phyloP scores from a whole-genome alignment of 2,888 invertebrate species.

The Gymnocheta viridis region DNA sequence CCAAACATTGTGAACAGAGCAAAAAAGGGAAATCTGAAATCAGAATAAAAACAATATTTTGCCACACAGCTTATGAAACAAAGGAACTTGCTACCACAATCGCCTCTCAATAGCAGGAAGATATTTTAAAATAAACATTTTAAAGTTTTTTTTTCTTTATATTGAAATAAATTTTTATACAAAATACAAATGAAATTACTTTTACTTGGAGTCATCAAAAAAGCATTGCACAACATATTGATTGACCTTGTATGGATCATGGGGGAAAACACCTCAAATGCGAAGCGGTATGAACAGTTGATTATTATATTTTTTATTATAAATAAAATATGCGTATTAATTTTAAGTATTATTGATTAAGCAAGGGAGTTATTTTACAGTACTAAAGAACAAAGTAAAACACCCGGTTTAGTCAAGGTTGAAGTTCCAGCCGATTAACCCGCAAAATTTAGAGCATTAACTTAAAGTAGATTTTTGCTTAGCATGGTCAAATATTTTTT shows the following conservation, averaged over 20 bases:
- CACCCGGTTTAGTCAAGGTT: too few relatives aligned
- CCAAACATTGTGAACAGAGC: background rate
- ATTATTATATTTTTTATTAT: background rate
- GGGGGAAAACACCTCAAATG: constrained; percentile 19
- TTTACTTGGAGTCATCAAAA: background rate
- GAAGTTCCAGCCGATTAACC: too few relatives aligned
- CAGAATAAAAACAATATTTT: constrained; percentile 28
- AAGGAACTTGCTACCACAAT: constrained; percentile 50
- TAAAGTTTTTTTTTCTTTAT: background rate
- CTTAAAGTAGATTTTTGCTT: too few relatives aligned
- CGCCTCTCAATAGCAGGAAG: constrained; percentile 53
- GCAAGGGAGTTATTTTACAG: too few relatives aligned
- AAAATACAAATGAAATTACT: constrained; percentile 9
- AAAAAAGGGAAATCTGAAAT: constrained; percentile 15
- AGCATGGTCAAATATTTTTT: too few relatives aligned
- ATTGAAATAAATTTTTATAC: background rate
- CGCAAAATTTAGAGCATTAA: too few relatives aligned
- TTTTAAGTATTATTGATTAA: too few relatives aligned
- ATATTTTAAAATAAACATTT: constrained; percentile 45
- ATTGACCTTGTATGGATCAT: constrained; percentile 56
- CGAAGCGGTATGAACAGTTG: background rate
- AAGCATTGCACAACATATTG: constrained; percentile 17
- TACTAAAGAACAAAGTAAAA: too few relatives aligned
- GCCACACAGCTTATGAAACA: constrained; percentile 36
- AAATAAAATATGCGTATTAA: background rate